Conservation (phyloP, 2,113 vertebrate species). For the Rhabdornis inornatus region DNA sequence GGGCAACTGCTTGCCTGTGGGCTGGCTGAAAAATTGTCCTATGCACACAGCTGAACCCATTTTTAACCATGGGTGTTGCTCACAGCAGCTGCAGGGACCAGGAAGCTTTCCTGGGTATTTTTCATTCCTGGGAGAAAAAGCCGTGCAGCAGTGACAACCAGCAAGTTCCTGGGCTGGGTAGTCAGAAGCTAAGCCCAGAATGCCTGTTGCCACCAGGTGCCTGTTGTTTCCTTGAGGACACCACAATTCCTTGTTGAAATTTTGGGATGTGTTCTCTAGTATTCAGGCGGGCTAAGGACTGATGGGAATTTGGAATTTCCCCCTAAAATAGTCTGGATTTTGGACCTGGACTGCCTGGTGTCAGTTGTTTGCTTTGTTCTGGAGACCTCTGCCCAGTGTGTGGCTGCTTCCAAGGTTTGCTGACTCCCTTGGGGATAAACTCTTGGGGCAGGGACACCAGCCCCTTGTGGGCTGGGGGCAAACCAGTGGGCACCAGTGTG, state of each 20-base stretch:
- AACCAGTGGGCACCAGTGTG: fast-evolving
- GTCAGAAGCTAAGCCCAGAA: neutral
- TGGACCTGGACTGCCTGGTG: fast-evolving
- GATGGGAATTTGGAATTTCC: neutral
- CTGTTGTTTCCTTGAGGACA: neutral
- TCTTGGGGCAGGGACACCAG: fast-evolving
- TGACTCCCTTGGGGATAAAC: fast-evolving
- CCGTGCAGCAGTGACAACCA: no score
- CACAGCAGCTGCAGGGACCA: neutral
- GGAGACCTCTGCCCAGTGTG: neutral
- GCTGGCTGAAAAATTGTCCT: neutral
- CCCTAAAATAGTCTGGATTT: neutral
- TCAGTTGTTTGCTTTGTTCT: neutral
- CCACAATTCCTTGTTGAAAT: neutral
- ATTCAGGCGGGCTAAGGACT: neutral
- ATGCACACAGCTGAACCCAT: neutral
- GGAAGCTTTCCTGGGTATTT: neutral
- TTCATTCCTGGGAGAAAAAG: neutral
- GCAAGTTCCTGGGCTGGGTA: neutral
- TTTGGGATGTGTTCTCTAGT: neutral
- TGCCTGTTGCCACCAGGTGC: neutral
- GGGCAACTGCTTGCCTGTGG: neutral
- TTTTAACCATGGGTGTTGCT: neutral
- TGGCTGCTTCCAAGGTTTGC: neutral
- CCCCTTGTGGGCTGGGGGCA: no score